Base-by-base conservation (phyloP, 2,888 invertebrate species). In the Limnephilus lunatus region DNA sequence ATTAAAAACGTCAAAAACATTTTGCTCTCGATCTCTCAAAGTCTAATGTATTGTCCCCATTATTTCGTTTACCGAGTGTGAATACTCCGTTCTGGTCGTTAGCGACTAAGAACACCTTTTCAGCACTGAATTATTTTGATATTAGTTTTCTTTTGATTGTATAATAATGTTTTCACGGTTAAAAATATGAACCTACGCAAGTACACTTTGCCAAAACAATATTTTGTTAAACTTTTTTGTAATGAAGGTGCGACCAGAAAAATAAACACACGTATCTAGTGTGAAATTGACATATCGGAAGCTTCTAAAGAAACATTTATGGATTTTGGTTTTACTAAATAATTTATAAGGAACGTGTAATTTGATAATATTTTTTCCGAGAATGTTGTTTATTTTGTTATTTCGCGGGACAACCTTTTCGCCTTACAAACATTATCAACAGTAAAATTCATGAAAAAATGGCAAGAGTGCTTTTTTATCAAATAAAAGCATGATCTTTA, bases 41-140 rank as follows among this genome's bases (percentile, higher is more conserved):
- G 9, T 68, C 25, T 82, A 31, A 82, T 31, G 31, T 82, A 4
- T 31, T 31, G 82, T 83, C 35, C 35, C 32, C 83, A 83, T 83
- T 35, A 83, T 83, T 83, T 83, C 31, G 32, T 35, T 39, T 35
- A 83, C 83, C 83, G 32, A 31, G 82, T 35, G 82, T 31, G 5
- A 68, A 68, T 15, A 31, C 32, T 32, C 25, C 32, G 83, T 83
- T 83, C 83, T 83, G 83, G 83, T 83, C 32, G 83, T 25, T 83
- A 39, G 35, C 35, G 35, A 32, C 25, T 32, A 35, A 83, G 25
- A 14, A 68, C 25, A 7, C 68, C 2, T 68, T 68, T 68, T 68
- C 68, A n/a, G 25, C 25, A 68, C 68, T 25, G 25, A 2, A 25
- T 25, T 19, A 19, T 68, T 68, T 68, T n/a, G 68, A 25, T 68